These are phyloP conservation scores for Linyphia triangularis DNA, from an alignment of 2,888 invertebrate genomes.

Conservation along the genomic window DNA sequence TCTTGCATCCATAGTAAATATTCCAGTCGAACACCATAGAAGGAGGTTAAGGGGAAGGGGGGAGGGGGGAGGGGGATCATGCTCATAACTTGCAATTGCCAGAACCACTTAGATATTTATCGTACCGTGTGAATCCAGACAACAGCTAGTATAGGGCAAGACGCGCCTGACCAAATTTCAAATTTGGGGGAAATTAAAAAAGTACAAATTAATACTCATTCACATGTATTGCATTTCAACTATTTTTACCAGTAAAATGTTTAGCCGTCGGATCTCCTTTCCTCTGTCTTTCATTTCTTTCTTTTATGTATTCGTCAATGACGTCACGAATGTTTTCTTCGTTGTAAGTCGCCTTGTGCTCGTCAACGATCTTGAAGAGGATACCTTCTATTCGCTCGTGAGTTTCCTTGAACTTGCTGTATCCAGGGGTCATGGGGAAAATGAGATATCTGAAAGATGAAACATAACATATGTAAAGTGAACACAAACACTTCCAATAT, in stretches of 20 bases:
- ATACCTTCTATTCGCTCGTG: neutral
- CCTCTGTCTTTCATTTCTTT: conserved; percentile 14
- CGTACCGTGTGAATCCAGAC: neutral
- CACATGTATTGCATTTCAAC: neutral
- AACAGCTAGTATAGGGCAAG: neutral
- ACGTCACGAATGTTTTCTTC: conserved; percentile 5
- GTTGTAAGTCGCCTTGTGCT: conserved; percentile 19
- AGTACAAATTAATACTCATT: neutral
- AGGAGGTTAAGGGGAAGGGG: too few species aligned
- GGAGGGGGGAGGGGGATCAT: too few species aligned
- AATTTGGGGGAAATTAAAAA: neutral
- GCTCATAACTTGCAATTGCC: too few species aligned
- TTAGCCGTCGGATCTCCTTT: conserved; percentile 17
- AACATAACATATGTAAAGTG: neutral
- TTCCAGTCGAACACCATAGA: too few species aligned
- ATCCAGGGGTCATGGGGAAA: neutral
- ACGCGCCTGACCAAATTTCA: neutral
- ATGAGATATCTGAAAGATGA: conserved; percentile 5
- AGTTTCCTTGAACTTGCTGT: neutral
- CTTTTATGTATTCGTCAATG: conserved; percentile 23
- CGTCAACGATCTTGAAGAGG: conserved; percentile 5
- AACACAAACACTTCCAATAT: neutral
- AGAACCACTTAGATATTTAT: neutral
- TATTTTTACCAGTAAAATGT: conserved; percentile 38
- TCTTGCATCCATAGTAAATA: too few species aligned